A percentile compares a stretch with the other conserved stretches of the same genome.
Evolutionary conservation across 1,140 invertebrate species (phyloP).

Genomic region (Holcopasites calliopsidis): DNA sequence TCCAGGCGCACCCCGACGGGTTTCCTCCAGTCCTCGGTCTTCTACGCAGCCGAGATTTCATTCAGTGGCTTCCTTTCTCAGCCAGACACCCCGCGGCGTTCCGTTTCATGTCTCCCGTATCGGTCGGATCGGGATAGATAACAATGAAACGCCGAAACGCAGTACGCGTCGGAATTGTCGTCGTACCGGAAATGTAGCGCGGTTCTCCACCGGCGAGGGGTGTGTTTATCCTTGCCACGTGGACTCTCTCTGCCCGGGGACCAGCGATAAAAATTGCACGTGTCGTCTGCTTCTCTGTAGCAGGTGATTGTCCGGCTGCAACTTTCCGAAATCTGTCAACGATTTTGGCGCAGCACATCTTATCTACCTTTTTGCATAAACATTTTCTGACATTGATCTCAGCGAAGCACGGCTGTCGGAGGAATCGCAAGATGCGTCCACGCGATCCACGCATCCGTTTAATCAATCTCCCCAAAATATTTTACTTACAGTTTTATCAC

Average conservation of each 20-base stretch:
- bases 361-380: not conserved
- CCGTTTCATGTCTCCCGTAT: conserved; percentile 43
- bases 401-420: no score
- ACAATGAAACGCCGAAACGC: conserved; percentile 34
- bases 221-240: conserved; percentile 39
- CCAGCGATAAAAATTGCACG: conserved; percentile 40
- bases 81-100: conserved; percentile 41
- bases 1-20: not conserved
- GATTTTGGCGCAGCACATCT: not conserved
- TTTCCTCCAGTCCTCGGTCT: conserved; percentile 7
- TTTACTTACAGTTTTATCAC: not conserved
- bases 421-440: not conserved
- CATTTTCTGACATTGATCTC: not conserved
- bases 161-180: conserved; percentile 38
- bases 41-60: conserved; percentile 30
- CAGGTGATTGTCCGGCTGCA: not conserved
- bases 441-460: not conserved
- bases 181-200: conserved; percentile 35
- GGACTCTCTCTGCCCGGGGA: not conserved
- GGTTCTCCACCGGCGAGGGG: not conserved
- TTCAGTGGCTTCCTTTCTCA: conserved; percentile 40
- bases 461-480: not conserved
- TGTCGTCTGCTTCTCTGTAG: conserved; percentile 20
- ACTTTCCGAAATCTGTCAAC: conserved; percentile 1
- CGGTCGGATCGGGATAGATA: conserved; percentile 27